These are phyloP conservation scores for Sisor rabdophorus DNA, from an alignment of 2,113 vertebrate species.

Conservation along the genomic window DNA sequence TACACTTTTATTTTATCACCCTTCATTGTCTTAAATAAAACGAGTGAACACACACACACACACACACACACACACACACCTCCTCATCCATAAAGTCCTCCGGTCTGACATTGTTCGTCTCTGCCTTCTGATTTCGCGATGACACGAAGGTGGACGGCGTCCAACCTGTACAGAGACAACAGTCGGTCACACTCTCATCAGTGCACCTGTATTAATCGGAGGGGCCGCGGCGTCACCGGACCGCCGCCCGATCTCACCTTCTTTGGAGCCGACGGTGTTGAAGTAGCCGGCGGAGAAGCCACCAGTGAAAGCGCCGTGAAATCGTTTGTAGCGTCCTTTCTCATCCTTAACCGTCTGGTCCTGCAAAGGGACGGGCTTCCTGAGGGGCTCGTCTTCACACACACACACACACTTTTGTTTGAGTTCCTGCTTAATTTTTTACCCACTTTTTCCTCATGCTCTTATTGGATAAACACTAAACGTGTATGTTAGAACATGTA, in stretches of 20 bases:
- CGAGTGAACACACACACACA: conserved; percentile 50
- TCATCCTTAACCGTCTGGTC: conserved; percentile 95
- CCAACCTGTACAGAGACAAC: conserved; percentile 77
- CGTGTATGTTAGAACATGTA: too few species aligned
- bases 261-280: conserved; percentile 92
- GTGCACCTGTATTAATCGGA: background rate
- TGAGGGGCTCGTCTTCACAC: conserved; percentile 75
- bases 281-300: conserved; percentile 96
- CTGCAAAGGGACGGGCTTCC: conserved; percentile 85
- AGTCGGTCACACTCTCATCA: too few species aligned
- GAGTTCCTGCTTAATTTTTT: too few species aligned
- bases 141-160: conserved; percentile 86
- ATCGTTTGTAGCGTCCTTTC: conserved; percentile 85
- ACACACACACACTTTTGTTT: too few species aligned
- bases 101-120: conserved; percentile 69
- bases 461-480: too few species aligned
- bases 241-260: conserved; percentile 71
- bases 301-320: conserved; percentile 94
- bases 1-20: too few species aligned
- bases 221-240: too few species aligned
- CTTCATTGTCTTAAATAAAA: too few species aligned
- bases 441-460: too few species aligned
- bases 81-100: conserved; percentile 99
- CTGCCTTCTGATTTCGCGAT: conserved; percentile 86
- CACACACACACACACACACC: conserved; percentile 61